Evolutionary conservation across 2,113 vertebrate genomes (phyloP), one percentile per base, ranked within the genome.

Genomic region (Dasyornis broadbenti): DNA sequence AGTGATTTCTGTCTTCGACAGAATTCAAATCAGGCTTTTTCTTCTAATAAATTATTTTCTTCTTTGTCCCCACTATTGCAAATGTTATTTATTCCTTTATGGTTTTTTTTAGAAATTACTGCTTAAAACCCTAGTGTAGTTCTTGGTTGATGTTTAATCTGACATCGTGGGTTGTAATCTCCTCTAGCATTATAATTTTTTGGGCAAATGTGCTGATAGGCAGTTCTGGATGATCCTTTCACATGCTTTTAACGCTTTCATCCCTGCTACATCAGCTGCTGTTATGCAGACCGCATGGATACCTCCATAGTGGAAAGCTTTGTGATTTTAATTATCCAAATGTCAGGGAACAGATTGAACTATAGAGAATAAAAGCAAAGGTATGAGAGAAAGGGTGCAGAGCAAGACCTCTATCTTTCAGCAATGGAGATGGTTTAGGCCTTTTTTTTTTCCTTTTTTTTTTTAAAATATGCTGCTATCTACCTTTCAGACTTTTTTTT

Each of bases 181-280:
- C 75, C n/a, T 68, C 40, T n/a, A 21, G 6, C 21, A 16, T 42
- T 66, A 31, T 20, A 8, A 28, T 63, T 71, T 63, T 15, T 1
- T 20, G 13, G 24, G 4, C 21, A 73, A 60, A 31, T 44, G 18
- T 2, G 1, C 9, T 59, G 15, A 28, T 13, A n/a, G 23, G 18
- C 7, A 12, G 6, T 59, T 79, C 15, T 68, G 35, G 7, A 22
- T 59, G 15, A 68, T 72, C 39, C 42, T 82, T 82, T 75, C 33
- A 14, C 3, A 4, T 3, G 3, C 2, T 59, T 4, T 50, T 59
- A 31, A 15, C 7, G 1, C 17, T 76, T 0, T 0, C 17, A 13
- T 60, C 12, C 6, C 7, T 54, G 5, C 39, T 9, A 2, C 35
- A n/a, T 68, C 22, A 76, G 28, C 30, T 75, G 45, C 39, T 63